A percentile compares a stretch with the other conserved stretches of the same genome.
phyloP scores from a whole-genome alignment of 2,888 invertebrate species.

The Drosophila barbarae region DNA sequence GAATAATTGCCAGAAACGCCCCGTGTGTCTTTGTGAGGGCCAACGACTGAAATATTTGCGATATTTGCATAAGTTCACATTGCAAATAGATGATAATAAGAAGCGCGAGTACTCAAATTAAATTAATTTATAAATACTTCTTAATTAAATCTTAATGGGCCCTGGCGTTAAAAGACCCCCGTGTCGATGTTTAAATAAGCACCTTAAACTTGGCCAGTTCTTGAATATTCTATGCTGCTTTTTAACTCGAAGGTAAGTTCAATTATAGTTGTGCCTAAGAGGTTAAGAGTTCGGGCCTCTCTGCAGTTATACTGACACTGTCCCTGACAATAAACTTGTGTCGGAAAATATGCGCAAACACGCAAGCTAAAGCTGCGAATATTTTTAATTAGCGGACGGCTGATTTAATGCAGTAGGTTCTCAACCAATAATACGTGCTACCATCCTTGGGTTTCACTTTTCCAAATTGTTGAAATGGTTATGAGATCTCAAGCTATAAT shows the following conservation, averaged over 20 bases:
- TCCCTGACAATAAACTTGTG: constrained; percentile 57
- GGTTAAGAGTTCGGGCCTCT: constrained; percentile 20
- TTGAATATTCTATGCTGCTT: constrained; percentile 47
- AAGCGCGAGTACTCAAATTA: constrained; percentile 48
- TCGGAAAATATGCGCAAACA: constrained; percentile 64
- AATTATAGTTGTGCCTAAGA: constrained; percentile 48
- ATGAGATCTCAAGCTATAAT: constrained; percentile 1
- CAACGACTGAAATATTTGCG: constrained; percentile 37
- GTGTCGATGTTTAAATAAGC: constrained; percentile 45
- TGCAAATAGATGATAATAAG: constrained; percentile 47
- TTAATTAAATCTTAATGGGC: constrained; percentile 63
- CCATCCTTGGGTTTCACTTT: constrained; percentile 20
- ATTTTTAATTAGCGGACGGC: constrained; percentile 10
- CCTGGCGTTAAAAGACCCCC: constrained; percentile 31
- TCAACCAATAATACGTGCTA: constrained; percentile 19
- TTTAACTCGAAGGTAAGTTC: constrained; percentile 62
- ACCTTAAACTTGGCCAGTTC: constrained; percentile 47
- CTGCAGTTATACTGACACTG: constrained; percentile 8
- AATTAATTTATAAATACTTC: constrained; percentile 65
- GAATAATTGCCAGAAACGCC: constrained; percentile 22
- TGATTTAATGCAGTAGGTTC: constrained; percentile 28
- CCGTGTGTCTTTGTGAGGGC: constrained; percentile 61
- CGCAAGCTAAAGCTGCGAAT: constrained; percentile 42
- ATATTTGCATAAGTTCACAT: constrained; percentile 68
- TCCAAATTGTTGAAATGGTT: constrained; percentile 7